Base-by-base conservation (phyloP, 2,113 vertebrate species). In the Sphyrna mokarran region DNA sequence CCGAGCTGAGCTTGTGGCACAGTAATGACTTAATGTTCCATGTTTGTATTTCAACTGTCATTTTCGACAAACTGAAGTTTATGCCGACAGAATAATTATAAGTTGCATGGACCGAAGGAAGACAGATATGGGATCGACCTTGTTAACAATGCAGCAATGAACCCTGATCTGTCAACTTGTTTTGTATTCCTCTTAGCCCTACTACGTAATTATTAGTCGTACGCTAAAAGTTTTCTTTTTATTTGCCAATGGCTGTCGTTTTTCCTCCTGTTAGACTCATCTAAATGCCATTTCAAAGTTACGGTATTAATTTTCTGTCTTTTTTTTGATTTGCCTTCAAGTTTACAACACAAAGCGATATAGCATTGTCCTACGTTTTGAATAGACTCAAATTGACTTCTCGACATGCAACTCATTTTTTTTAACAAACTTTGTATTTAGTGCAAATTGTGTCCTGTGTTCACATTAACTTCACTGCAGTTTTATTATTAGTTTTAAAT, bases 31-130 rank as follows among this genome's bases (percentile, higher is more conserved):
- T 70, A 95, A 72, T 95, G 68, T 95, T 43, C 66, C 68, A 72
- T 95, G 94, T 95, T 72, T 95, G 94, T 48, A 70, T 40, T 95
- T 72, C 94, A 95, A n/a, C 94, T 72, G 94, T 95, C 94, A 95
- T 29, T 54, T 95, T 72, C 13, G 43, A 69, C 94, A 95, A 72
- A 72, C 94, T 95, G 68, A 72, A 43, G 40, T 95, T 48, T 54
- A 95, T 72, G 68, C 72, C 40, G 94, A 95, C 68, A 95, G 94
- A 72, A 72, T 95, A 72, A 95, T 95, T 95, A 72, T 10, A 95
- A 95, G 94, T 48, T 95, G 26, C 69, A 29, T 72, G 68, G 37
- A 70, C 68, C 23, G 13, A 70, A 16, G 68, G 40, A 48, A 95
- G 94, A 70, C 69, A 72, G 63, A 95, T 43, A 95, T 70, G 94